Evolutionary conservation across 2,888 invertebrate genomes (phyloP).

Genomic region (Atrina japonica): DNA sequence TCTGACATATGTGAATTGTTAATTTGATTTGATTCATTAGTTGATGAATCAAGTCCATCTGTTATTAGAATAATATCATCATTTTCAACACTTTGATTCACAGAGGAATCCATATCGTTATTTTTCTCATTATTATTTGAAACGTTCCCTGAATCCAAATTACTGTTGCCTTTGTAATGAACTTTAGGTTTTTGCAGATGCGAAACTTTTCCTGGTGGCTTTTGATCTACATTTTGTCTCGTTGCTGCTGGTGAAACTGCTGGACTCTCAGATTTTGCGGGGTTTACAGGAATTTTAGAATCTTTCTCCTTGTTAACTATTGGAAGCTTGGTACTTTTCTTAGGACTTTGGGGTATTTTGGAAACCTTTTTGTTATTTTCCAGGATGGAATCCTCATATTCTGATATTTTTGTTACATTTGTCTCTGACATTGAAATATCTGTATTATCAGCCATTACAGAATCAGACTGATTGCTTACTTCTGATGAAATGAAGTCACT

Average conservation of each 20-base stretch:
- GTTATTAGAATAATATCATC: constrained; percentile 2
- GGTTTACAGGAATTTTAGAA: background rate
- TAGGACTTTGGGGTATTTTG: constrained; percentile 22
- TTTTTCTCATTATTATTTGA: background rate
- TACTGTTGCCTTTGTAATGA: background rate
- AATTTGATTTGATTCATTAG: constrained; percentile 8
- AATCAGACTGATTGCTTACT: too few relatives aligned
- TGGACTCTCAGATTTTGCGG: too few relatives aligned
- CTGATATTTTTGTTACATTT: constrained; percentile 8
- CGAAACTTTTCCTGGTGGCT: constrained; percentile 13
- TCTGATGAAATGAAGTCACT: too few relatives aligned
- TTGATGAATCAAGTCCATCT: constrained; percentile 27
- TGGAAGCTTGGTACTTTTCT: constrained; percentile 7
- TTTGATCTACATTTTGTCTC: background rate
- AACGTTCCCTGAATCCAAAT: background rate
- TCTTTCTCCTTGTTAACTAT: background rate
- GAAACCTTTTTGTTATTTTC: background rate
- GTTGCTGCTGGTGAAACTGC: background rate
- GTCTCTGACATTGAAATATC: background rate
- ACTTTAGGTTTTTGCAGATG: constrained; percentile 9
- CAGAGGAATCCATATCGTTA: background rate
- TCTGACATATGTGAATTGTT: background rate
- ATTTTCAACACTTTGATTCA: background rate
- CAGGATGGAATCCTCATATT: background rate
- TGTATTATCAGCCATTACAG: background rate